These are phyloP conservation scores for Crax fasciolata DNA, from an alignment of 2,797 vertebrate genomes.

Conservation along the genomic window DNA sequence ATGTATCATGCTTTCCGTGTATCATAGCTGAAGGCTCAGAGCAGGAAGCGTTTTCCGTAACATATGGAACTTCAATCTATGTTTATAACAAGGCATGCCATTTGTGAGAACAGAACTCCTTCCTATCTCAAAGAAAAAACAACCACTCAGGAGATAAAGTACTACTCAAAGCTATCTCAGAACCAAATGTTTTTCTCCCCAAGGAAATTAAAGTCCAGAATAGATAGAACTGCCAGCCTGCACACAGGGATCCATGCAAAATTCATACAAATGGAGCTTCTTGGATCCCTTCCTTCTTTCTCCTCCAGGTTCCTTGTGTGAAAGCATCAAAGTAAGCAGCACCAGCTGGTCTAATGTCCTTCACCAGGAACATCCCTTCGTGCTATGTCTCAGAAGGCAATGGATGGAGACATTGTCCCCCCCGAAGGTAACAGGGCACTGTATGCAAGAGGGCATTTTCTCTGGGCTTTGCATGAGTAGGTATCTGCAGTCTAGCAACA, in stretches of 20 bases:
- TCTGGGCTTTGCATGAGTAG: background rate
- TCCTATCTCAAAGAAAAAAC: background rate
- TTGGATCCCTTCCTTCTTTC: background rate
- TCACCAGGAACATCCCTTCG: background rate
- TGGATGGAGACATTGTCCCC: background rate
- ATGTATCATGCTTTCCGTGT: background rate
- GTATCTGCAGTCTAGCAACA: background rate
- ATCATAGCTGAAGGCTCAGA: background rate
- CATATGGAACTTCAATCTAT: background rate
- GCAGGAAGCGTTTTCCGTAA: background rate
- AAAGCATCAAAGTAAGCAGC: background rate
- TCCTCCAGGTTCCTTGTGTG: background rate
- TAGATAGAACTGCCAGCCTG: background rate
- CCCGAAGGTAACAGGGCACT: background rate
- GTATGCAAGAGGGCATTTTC: background rate
- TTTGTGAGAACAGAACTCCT: background rate
- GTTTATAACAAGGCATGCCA: background rate
- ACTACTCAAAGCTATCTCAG: background rate
- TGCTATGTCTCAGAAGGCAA: accelerated
- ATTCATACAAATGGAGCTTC: background rate
- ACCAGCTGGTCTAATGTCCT: background rate
- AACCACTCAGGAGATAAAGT: background rate
- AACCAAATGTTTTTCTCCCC: background rate
- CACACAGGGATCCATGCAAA: background rate
- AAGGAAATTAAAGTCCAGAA: background rate